phyloP scores from a whole-genome alignment of 2,113 vertebrate genomes.

The Cryptotis parvus region DNA sequence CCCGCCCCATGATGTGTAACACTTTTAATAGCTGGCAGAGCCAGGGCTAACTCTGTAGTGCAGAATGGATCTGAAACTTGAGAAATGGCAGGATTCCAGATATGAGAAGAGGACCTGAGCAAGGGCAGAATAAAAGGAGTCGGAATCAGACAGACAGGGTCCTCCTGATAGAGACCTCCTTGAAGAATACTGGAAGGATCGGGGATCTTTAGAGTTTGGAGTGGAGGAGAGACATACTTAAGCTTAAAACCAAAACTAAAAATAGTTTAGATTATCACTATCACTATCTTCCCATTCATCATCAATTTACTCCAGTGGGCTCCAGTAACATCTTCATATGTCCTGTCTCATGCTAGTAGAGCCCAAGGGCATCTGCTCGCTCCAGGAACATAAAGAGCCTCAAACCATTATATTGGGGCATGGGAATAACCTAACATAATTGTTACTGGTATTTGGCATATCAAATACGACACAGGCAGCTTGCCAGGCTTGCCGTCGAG shows the following conservation, averaged over 20 bases:
- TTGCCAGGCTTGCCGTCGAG: too few species aligned
- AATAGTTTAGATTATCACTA: background rate
- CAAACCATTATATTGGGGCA: too few species aligned
- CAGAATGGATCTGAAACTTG: background rate
- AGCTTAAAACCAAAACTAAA: background rate
- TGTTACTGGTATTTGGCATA: too few species aligned
- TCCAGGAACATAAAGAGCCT: too few species aligned
- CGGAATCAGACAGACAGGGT: background rate
- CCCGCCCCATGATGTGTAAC: too few species aligned
- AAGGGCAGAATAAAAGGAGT: background rate
- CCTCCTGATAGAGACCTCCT: accelerated
- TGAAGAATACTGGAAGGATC: background rate
- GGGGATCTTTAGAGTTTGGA: background rate
- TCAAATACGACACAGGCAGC: too few species aligned
- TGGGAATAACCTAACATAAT: too few species aligned
- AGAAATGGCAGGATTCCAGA: background rate
- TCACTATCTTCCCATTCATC: too few species aligned
- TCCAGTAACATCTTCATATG: too few species aligned
- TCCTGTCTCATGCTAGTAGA: too few species aligned
- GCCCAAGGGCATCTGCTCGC: too few species aligned
- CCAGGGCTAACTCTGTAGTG: background rate
- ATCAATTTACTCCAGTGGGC: too few species aligned
- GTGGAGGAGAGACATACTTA: background rate
- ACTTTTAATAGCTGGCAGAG: background rate
- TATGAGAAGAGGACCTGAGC: background rate